Conservation (phyloP, 2,113 vertebrate genomes). For the Mormyrus iriodes region DNA sequence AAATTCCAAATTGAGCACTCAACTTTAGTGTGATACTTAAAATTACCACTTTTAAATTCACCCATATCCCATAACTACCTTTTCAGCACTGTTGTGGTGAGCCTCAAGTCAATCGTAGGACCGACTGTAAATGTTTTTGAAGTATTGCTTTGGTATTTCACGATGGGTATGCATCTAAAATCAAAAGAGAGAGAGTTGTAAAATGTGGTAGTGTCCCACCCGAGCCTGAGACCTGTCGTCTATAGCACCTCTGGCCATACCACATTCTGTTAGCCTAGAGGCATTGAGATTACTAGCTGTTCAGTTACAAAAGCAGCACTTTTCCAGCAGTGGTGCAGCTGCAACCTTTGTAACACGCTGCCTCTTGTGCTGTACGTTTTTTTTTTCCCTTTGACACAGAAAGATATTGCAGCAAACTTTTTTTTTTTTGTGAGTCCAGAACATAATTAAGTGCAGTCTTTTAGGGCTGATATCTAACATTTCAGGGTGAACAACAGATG, state of each 20-base stretch:
- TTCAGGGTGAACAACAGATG: slow-evolving; percentile 46
- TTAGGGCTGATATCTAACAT: slow-evolving; percentile 5
- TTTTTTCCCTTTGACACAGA: not conserved
- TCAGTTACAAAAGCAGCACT: too few species aligned
- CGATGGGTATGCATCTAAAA: not conserved
- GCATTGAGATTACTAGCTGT: not conserved
- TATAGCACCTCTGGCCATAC: not conserved
- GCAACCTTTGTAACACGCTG: not conserved
- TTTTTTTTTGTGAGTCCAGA: not conserved
- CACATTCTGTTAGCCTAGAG: not conserved
- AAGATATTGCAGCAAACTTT: not conserved
- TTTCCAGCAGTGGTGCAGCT: not conserved
- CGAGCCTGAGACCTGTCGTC: not conserved
- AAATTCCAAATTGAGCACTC: not conserved
- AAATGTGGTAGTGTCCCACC: not conserved
- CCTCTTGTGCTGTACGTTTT: not conserved
- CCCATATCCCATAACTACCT: not conserved
- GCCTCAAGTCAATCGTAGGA: not conserved
- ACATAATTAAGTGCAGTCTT: not conserved
- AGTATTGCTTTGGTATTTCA: not conserved
- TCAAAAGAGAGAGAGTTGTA: not conserved
- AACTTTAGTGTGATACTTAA: not conserved
- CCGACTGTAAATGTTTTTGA: not conserved
- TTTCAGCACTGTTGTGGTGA: not conserved
- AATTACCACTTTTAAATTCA: not conserved